phyloP scores from a whole-genome alignment of 2,888 invertebrate genomes.

The Spodoptera exigua region DNA sequence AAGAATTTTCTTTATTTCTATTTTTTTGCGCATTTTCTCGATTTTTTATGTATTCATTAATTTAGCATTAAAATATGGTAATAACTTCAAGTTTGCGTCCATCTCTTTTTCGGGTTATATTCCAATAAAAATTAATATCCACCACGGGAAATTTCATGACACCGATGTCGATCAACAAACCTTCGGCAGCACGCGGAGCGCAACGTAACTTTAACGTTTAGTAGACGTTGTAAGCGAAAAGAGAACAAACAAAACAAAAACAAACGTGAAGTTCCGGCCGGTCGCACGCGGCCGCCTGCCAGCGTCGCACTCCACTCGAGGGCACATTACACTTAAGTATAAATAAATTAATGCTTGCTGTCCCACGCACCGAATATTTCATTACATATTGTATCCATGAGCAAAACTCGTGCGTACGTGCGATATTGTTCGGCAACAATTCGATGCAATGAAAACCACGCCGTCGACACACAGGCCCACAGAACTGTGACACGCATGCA shows the following conservation, averaged over 20 bases:
- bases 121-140: constrained; percentile 76
- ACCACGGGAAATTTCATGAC: constrained; percentile 71
- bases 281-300: constrained; percentile 63
- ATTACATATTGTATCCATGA: constrained; percentile 61
- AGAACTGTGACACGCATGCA: constrained; percentile 19
- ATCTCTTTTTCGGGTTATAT: constrained; percentile 78
- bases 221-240: constrained; percentile 82
- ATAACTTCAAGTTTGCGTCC: constrained; percentile 87
- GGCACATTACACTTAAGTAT: constrained; percentile 59
- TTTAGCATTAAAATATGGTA: constrained; percentile 89
- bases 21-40: constrained; percentile 81
- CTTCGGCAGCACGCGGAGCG: constrained; percentile 71
- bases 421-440: constrained; percentile 55
- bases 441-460: constrained; percentile 57
- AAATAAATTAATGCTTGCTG: constrained; percentile 71
- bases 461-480: constrained; percentile 29
- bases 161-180: constrained; percentile 74
- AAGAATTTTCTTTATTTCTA: constrained; percentile 88
- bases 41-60: constrained; percentile 84
- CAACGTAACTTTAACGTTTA: constrained; percentile 73
- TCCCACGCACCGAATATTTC: constrained; percentile 60
- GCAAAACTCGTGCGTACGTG: constrained; percentile 60
- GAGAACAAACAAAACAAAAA: constrained; percentile 87
- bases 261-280: constrained; percentile 82
- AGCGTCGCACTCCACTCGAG: constrained; percentile 45